Percentiles rank a stretch among this genome's conserved stretches.
Conservation (phyloP, 2,888 invertebrate species). For the Xestia sexstrigata region DNA sequence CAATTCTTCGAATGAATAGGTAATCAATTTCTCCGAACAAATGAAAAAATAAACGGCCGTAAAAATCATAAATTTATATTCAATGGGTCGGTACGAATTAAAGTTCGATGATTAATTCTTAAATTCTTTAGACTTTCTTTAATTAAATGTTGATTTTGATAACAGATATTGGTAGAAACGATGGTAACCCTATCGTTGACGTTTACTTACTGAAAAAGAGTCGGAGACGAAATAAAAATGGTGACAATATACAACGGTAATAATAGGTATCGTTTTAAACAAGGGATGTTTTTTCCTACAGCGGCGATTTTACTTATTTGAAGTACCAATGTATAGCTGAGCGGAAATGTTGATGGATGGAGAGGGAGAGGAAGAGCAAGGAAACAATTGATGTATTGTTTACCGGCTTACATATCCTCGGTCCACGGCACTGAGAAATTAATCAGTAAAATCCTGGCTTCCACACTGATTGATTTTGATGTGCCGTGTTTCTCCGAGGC, state of each 20-base stretch:
- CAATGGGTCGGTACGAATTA: background rate
- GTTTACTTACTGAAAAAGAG: constrained; percentile 69
- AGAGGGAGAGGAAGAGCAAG: too few relatives aligned
- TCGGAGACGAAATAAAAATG: constrained; percentile 67
- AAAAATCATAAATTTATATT: background rate
- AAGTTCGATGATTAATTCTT: background rate
- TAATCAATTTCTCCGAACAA: background rate
- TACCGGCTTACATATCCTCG: too few relatives aligned
- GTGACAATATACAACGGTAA: constrained; percentile 64
- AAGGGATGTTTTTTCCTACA: constrained; percentile 53
- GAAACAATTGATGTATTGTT: too few relatives aligned
- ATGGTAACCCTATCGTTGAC: constrained; percentile 64
- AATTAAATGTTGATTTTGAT: background rate
- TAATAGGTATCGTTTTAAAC: constrained; percentile 68
- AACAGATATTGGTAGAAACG: background rate
- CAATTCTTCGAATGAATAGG: background rate
- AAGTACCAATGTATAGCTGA: background rate
- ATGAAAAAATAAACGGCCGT: background rate
- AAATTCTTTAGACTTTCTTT: background rate
- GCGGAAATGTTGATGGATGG: too few relatives aligned
- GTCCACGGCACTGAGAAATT: too few relatives aligned
- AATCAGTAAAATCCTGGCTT: too few relatives aligned
- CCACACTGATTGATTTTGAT: too few relatives aligned
- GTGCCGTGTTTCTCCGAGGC: too few relatives aligned
- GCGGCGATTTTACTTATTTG: constrained; percentile 26